These are phyloP conservation scores for Synanthedon vespiformis DNA, from an alignment of 2,888 invertebrate genomes.

Conservation along the genomic window DNA sequence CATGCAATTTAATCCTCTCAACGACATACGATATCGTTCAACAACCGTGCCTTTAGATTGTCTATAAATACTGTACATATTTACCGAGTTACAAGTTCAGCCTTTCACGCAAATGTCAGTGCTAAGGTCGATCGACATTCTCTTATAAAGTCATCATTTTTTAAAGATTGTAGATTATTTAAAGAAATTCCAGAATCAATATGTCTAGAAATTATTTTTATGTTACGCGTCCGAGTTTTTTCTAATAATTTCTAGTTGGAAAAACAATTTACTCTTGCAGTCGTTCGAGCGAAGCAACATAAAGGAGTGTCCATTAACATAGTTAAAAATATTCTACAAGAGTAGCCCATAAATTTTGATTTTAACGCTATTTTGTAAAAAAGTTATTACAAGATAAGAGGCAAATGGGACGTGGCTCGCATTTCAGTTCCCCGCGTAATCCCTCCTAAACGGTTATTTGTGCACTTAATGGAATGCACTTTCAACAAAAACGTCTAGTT, in stretches of 20 bases:
- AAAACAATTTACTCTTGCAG: constrained; percentile 13
- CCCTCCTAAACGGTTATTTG: neutral
- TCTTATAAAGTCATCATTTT: neutral
- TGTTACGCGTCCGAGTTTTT: neutral
- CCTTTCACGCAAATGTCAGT: constrained; percentile 6
- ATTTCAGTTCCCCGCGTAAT: constrained; percentile 14
- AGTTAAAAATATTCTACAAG: constrained; percentile 15
- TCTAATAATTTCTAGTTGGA: constrained; percentile 7
- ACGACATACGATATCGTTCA: constrained; percentile 1
- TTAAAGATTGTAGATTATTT: neutral
- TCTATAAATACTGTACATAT: constrained; percentile 1
- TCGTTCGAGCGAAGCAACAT: constrained; percentile 1
- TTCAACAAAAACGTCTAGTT: neutral
- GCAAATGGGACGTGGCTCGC: constrained; percentile 21
- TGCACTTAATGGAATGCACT: neutral
- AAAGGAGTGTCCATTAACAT: constrained; percentile 1
- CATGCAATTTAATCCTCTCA: no score
- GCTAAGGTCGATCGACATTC: constrained; percentile 1
- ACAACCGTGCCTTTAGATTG: neutral
- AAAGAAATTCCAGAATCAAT: neutral
- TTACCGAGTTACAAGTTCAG: constrained; percentile 6
- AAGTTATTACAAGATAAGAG: constrained; percentile 29
- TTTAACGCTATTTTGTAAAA: constrained; percentile 14
- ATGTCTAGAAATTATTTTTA: neutral
- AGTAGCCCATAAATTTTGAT: constrained; percentile 24